Percentiles rank a stretch among this genome's conserved stretches.
Evolutionary conservation across 1,140 invertebrate genomes (phyloP).

Genomic region (Ganaspis sp.): DNA sequence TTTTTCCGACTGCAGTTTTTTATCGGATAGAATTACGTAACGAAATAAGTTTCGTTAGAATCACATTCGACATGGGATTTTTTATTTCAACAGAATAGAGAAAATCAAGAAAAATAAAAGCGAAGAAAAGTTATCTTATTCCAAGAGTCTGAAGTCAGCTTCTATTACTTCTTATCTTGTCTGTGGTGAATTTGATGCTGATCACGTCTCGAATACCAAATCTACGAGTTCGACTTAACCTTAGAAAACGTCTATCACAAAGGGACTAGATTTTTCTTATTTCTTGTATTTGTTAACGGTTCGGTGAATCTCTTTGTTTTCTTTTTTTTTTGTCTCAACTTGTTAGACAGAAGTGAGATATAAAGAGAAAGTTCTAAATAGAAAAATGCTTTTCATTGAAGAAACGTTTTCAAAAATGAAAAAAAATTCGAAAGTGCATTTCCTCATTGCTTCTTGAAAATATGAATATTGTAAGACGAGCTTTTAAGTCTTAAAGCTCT

Average conservation of each 20-base stretch:
- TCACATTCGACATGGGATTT: not conserved
- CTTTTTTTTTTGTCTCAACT: not conserved
- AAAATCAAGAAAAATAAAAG: not conserved
- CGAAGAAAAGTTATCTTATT: not conserved
- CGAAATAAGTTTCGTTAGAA: not conserved
- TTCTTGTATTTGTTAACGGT: not conserved
- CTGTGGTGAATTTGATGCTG: constrained; percentile 6
- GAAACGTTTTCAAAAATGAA: too few species aligned
- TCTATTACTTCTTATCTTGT: constrained; percentile 14
- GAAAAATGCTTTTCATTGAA: too few species aligned
- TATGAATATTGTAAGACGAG: constrained; percentile 23
- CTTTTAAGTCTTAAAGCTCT: constrained; percentile 8
- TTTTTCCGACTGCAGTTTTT: not conserved
- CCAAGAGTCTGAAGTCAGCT: constrained; percentile 20
- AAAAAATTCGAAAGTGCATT: constrained; percentile 8
- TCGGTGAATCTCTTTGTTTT: not conserved
- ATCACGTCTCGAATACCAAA: constrained; percentile 30
- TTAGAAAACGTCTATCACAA: constrained; percentile 19
- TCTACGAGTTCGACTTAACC: constrained; percentile 13
- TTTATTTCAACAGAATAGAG: not conserved
- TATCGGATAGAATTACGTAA: not conserved
- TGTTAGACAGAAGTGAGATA: not conserved
- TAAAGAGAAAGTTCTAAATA: too few species aligned
- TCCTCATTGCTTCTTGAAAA: constrained; percentile 8
- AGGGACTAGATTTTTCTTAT: not conserved